Evolutionary conservation across 2,888 invertebrate genomes (phyloP).

Genomic region (Hyalella azteca): DNA sequence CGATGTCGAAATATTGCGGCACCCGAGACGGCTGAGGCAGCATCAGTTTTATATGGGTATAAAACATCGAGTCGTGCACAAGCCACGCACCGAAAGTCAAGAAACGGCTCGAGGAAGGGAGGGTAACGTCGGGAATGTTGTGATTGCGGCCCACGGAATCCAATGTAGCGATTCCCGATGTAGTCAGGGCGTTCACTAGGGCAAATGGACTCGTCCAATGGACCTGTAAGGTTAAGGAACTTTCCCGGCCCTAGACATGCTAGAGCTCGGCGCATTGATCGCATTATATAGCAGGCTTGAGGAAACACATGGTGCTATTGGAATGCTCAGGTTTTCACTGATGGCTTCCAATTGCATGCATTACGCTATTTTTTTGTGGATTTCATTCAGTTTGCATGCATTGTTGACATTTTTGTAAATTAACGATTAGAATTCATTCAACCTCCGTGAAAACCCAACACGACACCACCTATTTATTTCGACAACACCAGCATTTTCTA

Average conservation of each 20-base stretch:
- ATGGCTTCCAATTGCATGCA: no score
- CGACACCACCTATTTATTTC: no score
- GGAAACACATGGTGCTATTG: no score
- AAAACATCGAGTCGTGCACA: conserved; percentile 2
- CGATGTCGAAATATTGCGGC: background rate
- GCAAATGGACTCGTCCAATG: background rate
- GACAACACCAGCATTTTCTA: no score
- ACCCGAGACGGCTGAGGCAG: background rate
- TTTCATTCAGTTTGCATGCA: no score
- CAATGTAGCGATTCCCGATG: background rate
- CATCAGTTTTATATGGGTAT: conserved; percentile 10
- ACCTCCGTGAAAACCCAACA: no score
- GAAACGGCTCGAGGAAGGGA: background rate
- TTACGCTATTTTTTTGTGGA: no score
- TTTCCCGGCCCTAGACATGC: background rate
- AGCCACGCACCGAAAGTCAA: background rate
- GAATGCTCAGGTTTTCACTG: no score
- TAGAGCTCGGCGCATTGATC: no score
- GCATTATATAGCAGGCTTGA: no score
- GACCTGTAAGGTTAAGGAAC: background rate
- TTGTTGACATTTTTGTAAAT: no score
- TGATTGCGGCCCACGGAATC: background rate
- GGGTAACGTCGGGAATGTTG: background rate
- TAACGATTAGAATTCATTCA: no score
- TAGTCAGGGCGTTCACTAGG: background rate